These are phyloP conservation scores for Mobula birostris DNA, from an alignment of 2,113 vertebrate species.

Conservation along the genomic window DNA sequence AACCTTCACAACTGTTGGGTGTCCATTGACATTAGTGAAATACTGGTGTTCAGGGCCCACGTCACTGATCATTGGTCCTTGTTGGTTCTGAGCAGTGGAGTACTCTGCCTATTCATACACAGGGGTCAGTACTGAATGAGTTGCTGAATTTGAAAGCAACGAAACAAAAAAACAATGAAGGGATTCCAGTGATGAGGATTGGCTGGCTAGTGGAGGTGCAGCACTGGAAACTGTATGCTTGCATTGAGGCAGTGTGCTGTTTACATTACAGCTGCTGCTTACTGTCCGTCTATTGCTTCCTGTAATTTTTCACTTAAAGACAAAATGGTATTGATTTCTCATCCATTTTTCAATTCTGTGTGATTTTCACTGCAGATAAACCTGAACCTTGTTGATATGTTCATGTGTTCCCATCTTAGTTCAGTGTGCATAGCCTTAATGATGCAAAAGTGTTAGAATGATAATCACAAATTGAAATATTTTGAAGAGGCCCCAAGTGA, in stretches of 20 bases:
- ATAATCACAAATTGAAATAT: not conserved
- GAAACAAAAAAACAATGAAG: not conserved
- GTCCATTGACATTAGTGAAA: not conserved
- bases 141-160: not conserved
- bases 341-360: not conserved
- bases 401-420: not conserved
- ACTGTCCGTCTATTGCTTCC: not conserved
- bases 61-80: not conserved
- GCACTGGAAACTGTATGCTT: not conserved
- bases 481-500: not conserved
- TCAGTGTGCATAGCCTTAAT: not conserved
- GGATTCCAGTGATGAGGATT: not conserved
- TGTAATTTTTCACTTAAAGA: not conserved
- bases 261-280: not conserved
- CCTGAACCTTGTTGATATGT: not conserved
- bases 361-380: not conserved
- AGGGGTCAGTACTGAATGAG: not conserved
- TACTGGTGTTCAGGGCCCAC: not conserved
- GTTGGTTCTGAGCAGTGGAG: not conserved
- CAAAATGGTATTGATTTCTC: not conserved
- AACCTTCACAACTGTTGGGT: no score
- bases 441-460: not conserved
- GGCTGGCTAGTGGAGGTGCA: not conserved
- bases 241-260: not conserved
- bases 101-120: not conserved